Conservation (phyloP, 2,888 invertebrate species). For the Brachylomia viminalis region DNA sequence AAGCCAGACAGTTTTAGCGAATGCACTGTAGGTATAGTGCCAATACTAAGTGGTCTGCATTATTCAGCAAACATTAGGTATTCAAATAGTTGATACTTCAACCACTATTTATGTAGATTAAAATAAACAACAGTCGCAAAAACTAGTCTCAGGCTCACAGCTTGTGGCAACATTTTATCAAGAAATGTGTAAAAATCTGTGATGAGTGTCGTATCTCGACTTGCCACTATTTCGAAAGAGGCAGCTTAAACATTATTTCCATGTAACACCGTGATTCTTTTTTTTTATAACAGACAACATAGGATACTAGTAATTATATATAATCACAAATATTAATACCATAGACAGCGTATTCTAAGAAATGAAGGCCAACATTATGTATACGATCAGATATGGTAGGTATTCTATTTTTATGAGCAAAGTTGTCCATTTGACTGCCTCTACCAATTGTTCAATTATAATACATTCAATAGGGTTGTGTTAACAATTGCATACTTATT, state of each 20-base stretch:
- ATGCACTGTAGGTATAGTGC: not conserved
- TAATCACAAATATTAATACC: too few relatives aligned
- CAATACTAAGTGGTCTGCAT: constrained; percentile 8
- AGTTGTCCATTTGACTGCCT: constrained; percentile 62
- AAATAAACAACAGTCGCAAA: not conserved
- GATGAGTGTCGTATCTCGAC: not conserved
- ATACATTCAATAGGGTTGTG: constrained; percentile 57
- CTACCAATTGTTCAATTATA: constrained; percentile 67
- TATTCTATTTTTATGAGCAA: constrained; percentile 62
- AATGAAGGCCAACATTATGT: constrained; percentile 43
- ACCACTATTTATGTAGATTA: not conserved
- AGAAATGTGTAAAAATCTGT: not conserved
- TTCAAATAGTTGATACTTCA: not conserved
- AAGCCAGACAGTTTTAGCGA: constrained; percentile 22
- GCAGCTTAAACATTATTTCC: not conserved
- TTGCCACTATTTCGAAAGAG: not conserved
- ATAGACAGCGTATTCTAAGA: constrained; percentile 43
- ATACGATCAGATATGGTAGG: constrained; percentile 43
- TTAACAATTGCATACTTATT: not conserved
- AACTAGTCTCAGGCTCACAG: not conserved
- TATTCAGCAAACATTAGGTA: not conserved
- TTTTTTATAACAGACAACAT: not conserved
- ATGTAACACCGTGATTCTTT: constrained; percentile 5
- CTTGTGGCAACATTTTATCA: not conserved
- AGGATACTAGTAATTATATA: too few relatives aligned